Evolutionary conservation across 2,113 vertebrate species (phyloP).

Genomic region (Notothenia rossii): DNA sequence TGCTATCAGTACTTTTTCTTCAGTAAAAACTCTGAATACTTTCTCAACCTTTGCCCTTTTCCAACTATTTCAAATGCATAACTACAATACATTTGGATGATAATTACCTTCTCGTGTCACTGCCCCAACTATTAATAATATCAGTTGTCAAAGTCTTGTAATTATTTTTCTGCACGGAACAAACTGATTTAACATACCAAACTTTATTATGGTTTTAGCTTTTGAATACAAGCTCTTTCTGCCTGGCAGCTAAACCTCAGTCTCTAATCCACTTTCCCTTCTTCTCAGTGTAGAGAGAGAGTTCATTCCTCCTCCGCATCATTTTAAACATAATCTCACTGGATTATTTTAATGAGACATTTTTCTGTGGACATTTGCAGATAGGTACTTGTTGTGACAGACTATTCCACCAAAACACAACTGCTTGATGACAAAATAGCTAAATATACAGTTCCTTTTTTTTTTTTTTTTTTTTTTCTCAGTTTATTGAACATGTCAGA

Average conservation of each 20-base stretch:
- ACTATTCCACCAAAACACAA: too few relatives aligned
- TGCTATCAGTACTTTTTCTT: too few relatives aligned
- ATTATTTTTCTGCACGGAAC: not conserved
- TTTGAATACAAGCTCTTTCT: not conserved
- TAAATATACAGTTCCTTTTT: too few relatives aligned
- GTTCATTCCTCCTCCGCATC: not conserved
- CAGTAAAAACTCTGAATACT: not conserved
- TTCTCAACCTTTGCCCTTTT: not conserved
- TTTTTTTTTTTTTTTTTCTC: too few relatives aligned
- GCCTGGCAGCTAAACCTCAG: not conserved
- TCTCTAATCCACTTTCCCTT: constrained; percentile 8
- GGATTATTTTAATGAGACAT: not conserved
- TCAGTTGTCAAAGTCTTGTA: not conserved
- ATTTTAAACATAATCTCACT: not conserved
- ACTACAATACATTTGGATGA: not conserved
- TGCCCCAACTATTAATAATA: not conserved
- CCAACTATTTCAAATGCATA: not conserved
- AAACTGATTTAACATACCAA: not conserved
- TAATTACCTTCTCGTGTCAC: not conserved
- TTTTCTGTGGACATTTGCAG: not conserved
- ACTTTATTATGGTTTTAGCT: not conserved
- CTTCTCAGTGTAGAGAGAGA: not conserved
- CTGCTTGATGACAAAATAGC: too few relatives aligned
- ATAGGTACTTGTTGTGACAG: too few relatives aligned
- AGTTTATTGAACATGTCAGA: too few relatives aligned